Evolutionary conservation across 1,140 invertebrate species (phyloP).

Genomic region (Dendrolimus punctatus): DNA sequence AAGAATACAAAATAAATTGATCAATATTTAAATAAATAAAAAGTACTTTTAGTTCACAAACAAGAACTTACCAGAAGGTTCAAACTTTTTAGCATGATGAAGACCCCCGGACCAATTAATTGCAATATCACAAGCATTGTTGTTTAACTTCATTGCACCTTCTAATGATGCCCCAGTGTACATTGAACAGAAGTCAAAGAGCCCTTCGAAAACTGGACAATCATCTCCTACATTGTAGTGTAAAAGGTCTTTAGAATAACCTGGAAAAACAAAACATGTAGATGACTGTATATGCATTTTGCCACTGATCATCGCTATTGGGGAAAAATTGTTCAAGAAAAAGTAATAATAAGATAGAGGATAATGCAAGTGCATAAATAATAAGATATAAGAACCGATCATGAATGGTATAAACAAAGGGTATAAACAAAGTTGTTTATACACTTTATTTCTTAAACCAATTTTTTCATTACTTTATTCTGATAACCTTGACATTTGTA

Average conservation of each 20-base stretch:
- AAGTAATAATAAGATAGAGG: too few relatives aligned
- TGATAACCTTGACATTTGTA: too few relatives aligned
- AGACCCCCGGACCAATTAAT: conserved; percentile 99
- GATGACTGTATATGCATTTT: neutral
- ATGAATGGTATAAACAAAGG: too few relatives aligned
- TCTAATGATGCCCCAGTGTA: conserved; percentile 97
- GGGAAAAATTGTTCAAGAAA: too few relatives aligned
- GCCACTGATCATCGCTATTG: neutral
- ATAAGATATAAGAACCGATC: too few relatives aligned
- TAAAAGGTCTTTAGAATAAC: conserved; percentile 92
- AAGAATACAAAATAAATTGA: too few relatives aligned
- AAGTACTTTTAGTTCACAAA: too few relatives aligned
- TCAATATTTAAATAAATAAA: too few relatives aligned
- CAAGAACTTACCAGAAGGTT: conserved; percentile 89
- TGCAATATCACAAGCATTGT: conserved; percentile 96
- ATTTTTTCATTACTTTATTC: too few relatives aligned
- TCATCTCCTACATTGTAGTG: conserved; percentile 99
- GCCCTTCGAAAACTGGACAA: conserved; percentile 98
- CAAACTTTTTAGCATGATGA: conserved; percentile 99
- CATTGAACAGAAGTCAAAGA: conserved; percentile 99
- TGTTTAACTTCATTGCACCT: conserved; percentile 95
- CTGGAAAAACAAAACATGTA: conserved; percentile 31
- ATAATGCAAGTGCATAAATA: too few relatives aligned
- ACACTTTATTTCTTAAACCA: too few relatives aligned
- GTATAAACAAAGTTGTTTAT: too few relatives aligned